A percentile compares a stretch with the other conserved stretches of the same genome.
These are phyloP conservation scores for Thalassarche chlororhynchos DNA, from an alignment of 2,113 vertebrate genomes.

Conservation along the genomic window DNA sequence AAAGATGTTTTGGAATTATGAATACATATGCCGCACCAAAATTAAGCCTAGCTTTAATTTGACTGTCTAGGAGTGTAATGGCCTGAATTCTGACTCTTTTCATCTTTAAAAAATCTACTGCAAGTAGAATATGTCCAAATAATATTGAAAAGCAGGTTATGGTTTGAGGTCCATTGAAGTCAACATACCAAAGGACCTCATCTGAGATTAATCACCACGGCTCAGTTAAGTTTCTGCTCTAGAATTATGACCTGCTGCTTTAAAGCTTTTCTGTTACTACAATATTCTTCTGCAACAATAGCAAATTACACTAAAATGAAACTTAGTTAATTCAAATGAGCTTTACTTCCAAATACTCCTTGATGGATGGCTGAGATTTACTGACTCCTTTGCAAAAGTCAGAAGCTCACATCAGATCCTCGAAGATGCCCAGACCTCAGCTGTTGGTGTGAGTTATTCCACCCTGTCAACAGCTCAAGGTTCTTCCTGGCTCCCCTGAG, in stretches of 20 bases:
- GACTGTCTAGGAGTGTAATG: neutral
- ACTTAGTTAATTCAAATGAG: neutral
- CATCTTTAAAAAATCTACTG: neutral
- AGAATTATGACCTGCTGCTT: neutral
- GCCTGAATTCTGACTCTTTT: neutral
- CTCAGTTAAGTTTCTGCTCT: neutral
- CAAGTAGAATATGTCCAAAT: neutral
- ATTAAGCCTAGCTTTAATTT: neutral
- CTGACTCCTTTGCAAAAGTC: neutral
- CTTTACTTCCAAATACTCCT: neutral
- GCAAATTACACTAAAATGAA: neutral
- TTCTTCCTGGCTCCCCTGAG: neutral
- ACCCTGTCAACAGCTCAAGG: neutral
- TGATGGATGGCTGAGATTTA: neutral
- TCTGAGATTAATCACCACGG: neutral
- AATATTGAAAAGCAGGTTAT: neutral
- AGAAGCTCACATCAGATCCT: neutral
- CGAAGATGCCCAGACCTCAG: neutral
- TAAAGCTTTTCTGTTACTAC: neutral
- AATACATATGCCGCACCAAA: neutral
- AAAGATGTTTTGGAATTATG: neutral
- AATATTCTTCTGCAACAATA: neutral
- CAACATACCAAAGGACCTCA: neutral
- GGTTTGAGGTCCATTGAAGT: neutral
- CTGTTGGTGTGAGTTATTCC: neutral